A percentile compares a stretch with the other conserved stretches of the same genome.
Evolutionary conservation across 2,113 vertebrate species (phyloP).

Genomic region (Phycodurus eques): DNA sequence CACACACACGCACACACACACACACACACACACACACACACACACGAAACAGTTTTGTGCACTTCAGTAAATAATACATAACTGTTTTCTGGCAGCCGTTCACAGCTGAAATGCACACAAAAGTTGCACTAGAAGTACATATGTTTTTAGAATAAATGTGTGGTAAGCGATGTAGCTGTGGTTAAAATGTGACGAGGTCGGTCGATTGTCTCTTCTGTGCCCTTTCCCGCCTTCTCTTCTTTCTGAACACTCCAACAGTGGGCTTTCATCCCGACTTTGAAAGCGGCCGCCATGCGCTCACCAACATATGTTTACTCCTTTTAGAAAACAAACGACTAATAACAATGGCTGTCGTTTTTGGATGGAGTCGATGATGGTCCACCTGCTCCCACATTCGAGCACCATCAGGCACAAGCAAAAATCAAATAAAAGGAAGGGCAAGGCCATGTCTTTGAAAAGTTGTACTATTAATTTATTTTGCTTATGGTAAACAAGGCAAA

Average conservation of each 20-base stretch:
- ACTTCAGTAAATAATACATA: not conserved
- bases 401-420: conserved; percentile 38
- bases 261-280: conserved; percentile 69
- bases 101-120: not conserved
- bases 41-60: conserved; percentile 10
- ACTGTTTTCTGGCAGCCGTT: not conserved
- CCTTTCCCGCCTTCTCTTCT: conserved; percentile 62
- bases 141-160: not conserved
- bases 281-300: conserved; percentile 53
- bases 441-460: conserved; percentile 64
- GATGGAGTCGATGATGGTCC: conserved; percentile 54
- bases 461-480: not conserved
- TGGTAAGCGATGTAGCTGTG: not conserved
- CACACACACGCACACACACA: conserved; percentile 18
- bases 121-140: not conserved
- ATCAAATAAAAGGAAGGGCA: conserved; percentile 48
- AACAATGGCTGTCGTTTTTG: conserved; percentile 62
- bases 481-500: not conserved
- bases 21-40: conserved; percentile 38
- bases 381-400: conserved; percentile 69
- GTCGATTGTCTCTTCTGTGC: conserved; percentile 49
- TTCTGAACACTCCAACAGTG: conserved; percentile 70
- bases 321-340: conserved; percentile 30
- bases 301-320: conserved; percentile 72
- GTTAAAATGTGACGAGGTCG: conserved; percentile 32